Evolutionary conservation across 2,797 vertebrate genomes (phyloP).

Genomic region (Melanotaenia trifasciata): DNA sequence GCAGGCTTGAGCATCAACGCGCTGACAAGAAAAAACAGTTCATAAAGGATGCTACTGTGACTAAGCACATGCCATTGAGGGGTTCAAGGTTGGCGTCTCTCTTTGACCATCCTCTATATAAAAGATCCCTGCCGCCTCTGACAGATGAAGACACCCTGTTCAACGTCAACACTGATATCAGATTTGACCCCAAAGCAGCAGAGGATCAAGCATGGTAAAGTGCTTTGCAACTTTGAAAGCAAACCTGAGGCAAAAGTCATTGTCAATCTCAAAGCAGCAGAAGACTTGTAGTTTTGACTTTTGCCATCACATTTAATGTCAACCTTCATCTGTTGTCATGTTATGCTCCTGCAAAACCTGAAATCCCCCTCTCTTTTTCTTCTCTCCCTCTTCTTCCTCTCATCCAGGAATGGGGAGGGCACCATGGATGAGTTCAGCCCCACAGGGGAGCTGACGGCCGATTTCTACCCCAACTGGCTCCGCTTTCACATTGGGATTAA

Average conservation of each 20-base stretch:
- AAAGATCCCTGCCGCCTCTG: constrained; percentile 80
- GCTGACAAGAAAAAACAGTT: constrained; percentile 75
- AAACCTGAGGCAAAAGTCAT: neutral
- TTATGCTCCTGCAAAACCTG: neutral
- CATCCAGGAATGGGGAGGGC: constrained; percentile 87
- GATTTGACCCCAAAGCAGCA: constrained; percentile 92
- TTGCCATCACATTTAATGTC: constrained; percentile 30
- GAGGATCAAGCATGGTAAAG: constrained; percentile 91
- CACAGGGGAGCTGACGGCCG: constrained; percentile 87
- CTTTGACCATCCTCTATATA: constrained; percentile 90
- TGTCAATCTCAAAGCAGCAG: constrained; percentile 1
- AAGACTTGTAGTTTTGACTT: constrained; percentile 5
- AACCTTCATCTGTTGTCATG: constrained; percentile 2
- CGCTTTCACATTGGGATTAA: constrained; percentile 99
- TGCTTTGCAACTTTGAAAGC: neutral
- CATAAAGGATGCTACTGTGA: constrained; percentile 60
- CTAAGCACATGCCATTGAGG: constrained; percentile 52
- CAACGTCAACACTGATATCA: constrained; percentile 94
- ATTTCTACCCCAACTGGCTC: constrained; percentile 98
- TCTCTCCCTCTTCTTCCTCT: neutral
- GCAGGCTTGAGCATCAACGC: constrained; percentile 66
- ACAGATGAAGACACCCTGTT: constrained; percentile 92
- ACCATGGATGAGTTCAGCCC: constrained; percentile 87
- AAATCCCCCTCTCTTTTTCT: constrained; percentile 1
- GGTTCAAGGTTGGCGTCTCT: constrained; percentile 86